Evolutionary conservation across 2,888 invertebrate species (phyloP).

Genomic region (Acanthopleura granulata): DNA sequence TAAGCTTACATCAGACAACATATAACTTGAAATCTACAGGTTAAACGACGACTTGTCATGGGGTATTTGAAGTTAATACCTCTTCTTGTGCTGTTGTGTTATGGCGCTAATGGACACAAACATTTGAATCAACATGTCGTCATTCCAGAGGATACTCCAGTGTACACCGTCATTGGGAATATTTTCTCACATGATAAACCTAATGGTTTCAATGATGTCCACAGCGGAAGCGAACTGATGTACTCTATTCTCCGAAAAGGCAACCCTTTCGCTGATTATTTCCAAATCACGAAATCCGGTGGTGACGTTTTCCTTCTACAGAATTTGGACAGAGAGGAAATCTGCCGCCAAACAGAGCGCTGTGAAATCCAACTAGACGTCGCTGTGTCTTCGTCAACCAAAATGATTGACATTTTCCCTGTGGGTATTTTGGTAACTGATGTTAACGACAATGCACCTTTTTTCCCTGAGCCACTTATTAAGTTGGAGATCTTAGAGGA

Average conservation of each 20-base stretch:
- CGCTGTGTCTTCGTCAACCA: not conserved
- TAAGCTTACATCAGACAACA: no score
- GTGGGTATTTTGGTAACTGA: not conserved
- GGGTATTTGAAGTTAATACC: no score
- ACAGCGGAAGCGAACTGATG: not conserved
- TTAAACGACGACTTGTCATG: no score
- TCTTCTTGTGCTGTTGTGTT: no score
- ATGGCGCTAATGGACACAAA: no score
- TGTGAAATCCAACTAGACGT: not conserved
- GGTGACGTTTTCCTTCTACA: not conserved
- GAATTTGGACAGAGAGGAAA: not conserved
- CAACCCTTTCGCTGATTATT: not conserved
- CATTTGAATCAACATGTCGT: not conserved
- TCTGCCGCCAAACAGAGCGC: not conserved
- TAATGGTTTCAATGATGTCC: not conserved
- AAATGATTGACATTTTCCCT: not conserved
- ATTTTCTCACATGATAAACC: not conserved
- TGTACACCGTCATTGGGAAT: not conserved
- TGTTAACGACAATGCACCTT: not conserved
- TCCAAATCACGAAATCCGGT: not conserved
- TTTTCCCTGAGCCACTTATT: not conserved
- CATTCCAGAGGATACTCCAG: not conserved
- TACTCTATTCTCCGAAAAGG: not conserved
- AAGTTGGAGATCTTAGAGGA: not conserved
- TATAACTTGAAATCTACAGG: no score